These are phyloP conservation scores for Lophius americanus DNA, from an alignment of 2,797 vertebrate genomes.

Conservation along the genomic window DNA sequence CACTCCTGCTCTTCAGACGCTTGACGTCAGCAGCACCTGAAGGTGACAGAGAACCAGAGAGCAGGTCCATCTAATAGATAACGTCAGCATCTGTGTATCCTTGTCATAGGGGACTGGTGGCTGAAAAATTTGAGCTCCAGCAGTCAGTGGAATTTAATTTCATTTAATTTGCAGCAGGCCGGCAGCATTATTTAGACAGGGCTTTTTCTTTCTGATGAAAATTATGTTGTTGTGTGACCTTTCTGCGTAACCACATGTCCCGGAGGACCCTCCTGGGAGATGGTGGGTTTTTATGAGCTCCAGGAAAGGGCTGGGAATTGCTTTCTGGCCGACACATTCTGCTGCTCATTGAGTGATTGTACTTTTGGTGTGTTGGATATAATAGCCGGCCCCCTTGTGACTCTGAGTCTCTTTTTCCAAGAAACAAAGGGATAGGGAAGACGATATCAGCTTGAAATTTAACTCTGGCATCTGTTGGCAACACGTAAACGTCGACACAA, in stretches of 20 bases:
- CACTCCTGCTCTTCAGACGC: slow-evolving; percentile 35
- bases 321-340: slow-evolving; percentile 24
- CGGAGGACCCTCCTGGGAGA: slow-evolving; percentile 45
- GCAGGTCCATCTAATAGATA: slow-evolving; percentile 62
- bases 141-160: slow-evolving; percentile 53
- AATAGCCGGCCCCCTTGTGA: slow-evolving; percentile 28
- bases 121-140: slow-evolving; percentile 41
- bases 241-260: slow-evolving; percentile 37
- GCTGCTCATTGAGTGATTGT: slow-evolving; percentile 25
- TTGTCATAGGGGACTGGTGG: slow-evolving; percentile 18
- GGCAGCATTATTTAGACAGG: slow-evolving; percentile 24
- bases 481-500: slow-evolving; percentile 19
- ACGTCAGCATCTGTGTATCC: slow-evolving; percentile 37
- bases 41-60: slow-evolving; percentile 69
- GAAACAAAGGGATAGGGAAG: slow-evolving; percentile 32
- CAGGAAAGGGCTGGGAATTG: slow-evolving; percentile 57
- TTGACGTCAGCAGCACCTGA: slow-evolving; percentile 74
- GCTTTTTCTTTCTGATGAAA: slow-evolving; percentile 51
- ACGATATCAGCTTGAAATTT: slow-evolving; percentile 26
- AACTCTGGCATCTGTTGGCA: slow-evolving; percentile 39
- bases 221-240: slow-evolving; percentile 65
- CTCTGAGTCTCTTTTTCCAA: slow-evolving; percentile 21
- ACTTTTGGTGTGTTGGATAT: slow-evolving; percentile 36
- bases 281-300: slow-evolving; percentile 46
- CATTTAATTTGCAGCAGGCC: slow-evolving; percentile 54